Conservation (phyloP, 2,113 vertebrate genomes). For the Perccottus glenii region DNA sequence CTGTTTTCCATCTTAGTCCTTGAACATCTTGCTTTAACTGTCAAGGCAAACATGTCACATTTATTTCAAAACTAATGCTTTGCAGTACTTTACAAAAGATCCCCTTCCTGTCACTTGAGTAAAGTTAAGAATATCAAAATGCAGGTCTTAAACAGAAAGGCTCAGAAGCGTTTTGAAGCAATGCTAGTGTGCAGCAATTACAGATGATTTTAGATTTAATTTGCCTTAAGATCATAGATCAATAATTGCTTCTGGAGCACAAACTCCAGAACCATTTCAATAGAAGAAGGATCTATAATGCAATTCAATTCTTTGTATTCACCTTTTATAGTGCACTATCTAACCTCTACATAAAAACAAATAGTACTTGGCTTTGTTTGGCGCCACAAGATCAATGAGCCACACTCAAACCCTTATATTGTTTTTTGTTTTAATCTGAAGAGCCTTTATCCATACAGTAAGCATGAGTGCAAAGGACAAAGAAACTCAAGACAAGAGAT, state of each 20-base stretch:
- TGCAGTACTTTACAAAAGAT: no score
- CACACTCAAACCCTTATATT: background rate
- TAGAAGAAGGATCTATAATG: slow-evolving; percentile 51
- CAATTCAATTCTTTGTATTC: slow-evolving; percentile 48
- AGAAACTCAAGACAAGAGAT: slow-evolving; percentile 27
- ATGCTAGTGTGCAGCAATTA: no score
- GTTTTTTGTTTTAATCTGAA: slow-evolving; percentile 2
- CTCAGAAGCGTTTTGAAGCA: background rate
- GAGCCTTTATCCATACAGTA: background rate
- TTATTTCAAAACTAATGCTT: no score
- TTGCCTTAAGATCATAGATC: slow-evolving; percentile 15
- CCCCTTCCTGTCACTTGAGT: background rate
- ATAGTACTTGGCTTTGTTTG: slow-evolving; percentile 27
- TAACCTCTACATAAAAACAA: slow-evolving; percentile 62
- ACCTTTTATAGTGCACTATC: slow-evolving; percentile 35
- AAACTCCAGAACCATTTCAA: slow-evolving; percentile 35
- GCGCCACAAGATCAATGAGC: slow-evolving; percentile 56
- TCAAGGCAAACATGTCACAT: no score
- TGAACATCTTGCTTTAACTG: no score
- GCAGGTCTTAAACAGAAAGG: background rate
- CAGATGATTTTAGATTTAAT: background rate
- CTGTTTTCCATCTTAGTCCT: no score
- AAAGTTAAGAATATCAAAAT: background rate
- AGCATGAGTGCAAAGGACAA: slow-evolving; percentile 8
- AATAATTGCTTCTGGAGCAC: slow-evolving; percentile 32